A percentile compares a stretch with the other conserved stretches of the same genome.
These are phyloP conservation scores for Dryobota labecula DNA, from an alignment of 2,888 invertebrate genomes.

Conservation along the genomic window DNA sequence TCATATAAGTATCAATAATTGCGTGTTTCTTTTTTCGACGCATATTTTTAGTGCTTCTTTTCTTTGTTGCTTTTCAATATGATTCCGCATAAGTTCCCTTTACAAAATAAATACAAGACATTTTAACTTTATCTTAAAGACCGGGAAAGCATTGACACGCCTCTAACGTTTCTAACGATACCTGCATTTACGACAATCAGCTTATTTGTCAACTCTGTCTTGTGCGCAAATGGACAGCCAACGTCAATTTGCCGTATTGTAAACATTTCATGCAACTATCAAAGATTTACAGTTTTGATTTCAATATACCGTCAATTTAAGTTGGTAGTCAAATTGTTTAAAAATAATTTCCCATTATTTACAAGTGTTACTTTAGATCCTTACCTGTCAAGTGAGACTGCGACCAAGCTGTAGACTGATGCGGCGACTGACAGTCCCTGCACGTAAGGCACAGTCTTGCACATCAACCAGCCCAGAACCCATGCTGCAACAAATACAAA, in stretches of 20 bases:
- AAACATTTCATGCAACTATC: no score
- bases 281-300: no score
- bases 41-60: background rate
- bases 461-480: constrained; percentile 98
- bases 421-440: constrained; percentile 98
- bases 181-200: background rate
- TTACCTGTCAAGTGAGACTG: constrained; percentile 98
- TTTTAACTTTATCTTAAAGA: background rate
- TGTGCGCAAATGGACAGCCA: no score
- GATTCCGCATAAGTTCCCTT: background rate
- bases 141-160: background rate
- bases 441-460: constrained; percentile 98
- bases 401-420: constrained; percentile 98
- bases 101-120: background rate
- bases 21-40: background rate
- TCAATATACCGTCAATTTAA: no score
- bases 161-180: background rate
- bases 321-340: no score
- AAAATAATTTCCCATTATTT: no score
- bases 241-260: no score
- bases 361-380: constrained; percentile 63
- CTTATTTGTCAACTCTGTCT: background rate
- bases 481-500: constrained; percentile 92
- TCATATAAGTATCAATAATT: background rate
- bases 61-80: background rate